Base-by-base conservation (phyloP, 2,797 vertebrate species). In the Neopelma chrysocephalum region DNA sequence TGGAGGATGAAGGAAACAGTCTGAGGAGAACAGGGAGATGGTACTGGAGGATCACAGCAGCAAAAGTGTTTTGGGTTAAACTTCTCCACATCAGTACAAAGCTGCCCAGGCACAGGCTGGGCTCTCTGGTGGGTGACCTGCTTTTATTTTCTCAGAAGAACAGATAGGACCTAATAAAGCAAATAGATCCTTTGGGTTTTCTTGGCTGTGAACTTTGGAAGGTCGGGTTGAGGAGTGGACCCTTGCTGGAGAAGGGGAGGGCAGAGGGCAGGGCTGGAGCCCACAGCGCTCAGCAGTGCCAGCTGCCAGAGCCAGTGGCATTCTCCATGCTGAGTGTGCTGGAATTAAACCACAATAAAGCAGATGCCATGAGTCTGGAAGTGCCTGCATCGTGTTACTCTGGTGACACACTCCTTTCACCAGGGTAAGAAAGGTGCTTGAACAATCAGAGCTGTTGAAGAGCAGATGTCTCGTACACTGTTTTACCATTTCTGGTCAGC, bases 221-320 rank as follows among this genome's bases (percentile, higher is more conserved):
- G 4, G 50, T 16, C 12, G 36, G 45, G 29, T 34, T 73, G 75
- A 77, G 81, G 62, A 51, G 43, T 0, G 1, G 29, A 22, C 6
- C 45, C 34, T 66, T 56, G 56, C n/a, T 70, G 71, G n/a, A 56
- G 89, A 48, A 62, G 27, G 21, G n/a, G 14, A 85, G 56, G 27
- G 48, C 29, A 76, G n/a, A 70, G 31, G 23, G 36, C n/a, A 81
- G 42, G 45, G 29, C 38, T 66, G 47, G n/a, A 19, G 25, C 32
- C n/a, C 43, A 5, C 36, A 8, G 42, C 6, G 60, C 50, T 16
- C 78, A 54, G 91, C 58, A 61, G 51, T 31, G 60, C 64, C 71
- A 45, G 65, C 65, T 82, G 73, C 86, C 12, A 0, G 0, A 3
- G 68, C 0, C 1, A 76, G 23, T 5, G 14, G 27, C 2, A 1